These are phyloP conservation scores for Caenorhabditis brenneri DNA, from an alignment of 1,140 invertebrate genomes.

Conservation along the genomic window DNA sequence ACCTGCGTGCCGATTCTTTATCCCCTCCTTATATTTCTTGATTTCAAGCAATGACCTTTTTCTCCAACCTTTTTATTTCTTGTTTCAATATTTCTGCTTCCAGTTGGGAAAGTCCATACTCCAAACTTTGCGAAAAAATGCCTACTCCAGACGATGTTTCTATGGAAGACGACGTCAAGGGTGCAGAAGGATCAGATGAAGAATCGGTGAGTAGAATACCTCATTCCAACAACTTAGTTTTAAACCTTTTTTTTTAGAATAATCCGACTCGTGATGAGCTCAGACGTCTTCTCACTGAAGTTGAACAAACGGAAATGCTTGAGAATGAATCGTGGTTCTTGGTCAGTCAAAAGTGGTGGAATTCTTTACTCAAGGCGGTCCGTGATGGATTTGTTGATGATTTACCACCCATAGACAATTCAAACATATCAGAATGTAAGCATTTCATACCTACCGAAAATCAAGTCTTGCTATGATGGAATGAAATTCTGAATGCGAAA, in stretches of 20 bases:
- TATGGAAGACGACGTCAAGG: not conserved
- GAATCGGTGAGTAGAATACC: not conserved
- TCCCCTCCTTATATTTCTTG: too few relatives aligned
- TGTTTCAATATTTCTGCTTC: not conserved
- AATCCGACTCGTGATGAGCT: not conserved
- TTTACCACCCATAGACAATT: slow-evolving; percentile 44
- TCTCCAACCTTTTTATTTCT: not conserved
- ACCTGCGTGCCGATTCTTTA: too few relatives aligned
- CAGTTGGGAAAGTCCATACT: not conserved
- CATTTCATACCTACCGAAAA: not conserved
- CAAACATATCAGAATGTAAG: slow-evolving; percentile 24
- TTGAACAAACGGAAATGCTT: not conserved
- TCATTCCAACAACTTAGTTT: not conserved
- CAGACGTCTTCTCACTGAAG: not conserved
- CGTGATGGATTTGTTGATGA: slow-evolving; percentile 48
- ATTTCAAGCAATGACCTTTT: not conserved
- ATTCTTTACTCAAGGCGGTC: not conserved
- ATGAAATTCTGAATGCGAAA: too few relatives aligned
- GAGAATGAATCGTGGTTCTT: slow-evolving; percentile 41
- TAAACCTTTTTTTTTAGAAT: not conserved
- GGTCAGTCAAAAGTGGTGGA: slow-evolving; percentile 51
- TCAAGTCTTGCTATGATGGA: too few relatives aligned
- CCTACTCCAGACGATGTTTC: slow-evolving; percentile 13
- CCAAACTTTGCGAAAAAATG: not conserved
- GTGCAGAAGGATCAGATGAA: not conserved